Evolutionary conservation across 1,140 invertebrate species (phyloP).

Genomic region (Elysia chlorotica): DNA sequence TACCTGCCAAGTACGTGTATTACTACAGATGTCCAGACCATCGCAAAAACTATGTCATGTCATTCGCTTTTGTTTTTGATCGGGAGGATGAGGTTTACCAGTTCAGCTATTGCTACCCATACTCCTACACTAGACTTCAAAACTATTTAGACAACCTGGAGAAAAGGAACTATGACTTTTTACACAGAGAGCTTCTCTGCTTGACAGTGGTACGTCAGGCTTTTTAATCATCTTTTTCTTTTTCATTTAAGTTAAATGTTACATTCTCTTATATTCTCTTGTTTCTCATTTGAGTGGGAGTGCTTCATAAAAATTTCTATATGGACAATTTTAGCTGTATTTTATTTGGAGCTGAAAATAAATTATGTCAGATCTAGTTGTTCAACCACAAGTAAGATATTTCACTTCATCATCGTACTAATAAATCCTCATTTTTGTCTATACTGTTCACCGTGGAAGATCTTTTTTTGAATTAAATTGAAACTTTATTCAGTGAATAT

Average conservation of each 20-base stretch:
- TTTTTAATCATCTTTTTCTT: too few relatives aligned
- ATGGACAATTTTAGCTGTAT: too few relatives aligned
- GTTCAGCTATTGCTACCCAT: constrained; percentile 90
- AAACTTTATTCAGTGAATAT: too few relatives aligned
- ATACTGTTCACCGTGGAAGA: too few relatives aligned
- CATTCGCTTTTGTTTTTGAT: constrained; percentile 93
- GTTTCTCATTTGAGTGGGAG: background rate
- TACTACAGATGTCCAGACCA: constrained; percentile 92
- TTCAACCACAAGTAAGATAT: too few relatives aligned
- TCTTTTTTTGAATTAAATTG: too few relatives aligned
- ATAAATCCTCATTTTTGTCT: too few relatives aligned
- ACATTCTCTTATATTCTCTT: too few relatives aligned
- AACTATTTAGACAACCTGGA: constrained; percentile 82
- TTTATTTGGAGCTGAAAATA: too few relatives aligned
- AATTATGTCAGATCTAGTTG: too few relatives aligned
- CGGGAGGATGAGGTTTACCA: constrained; percentile 90
- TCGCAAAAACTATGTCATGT: constrained; percentile 89
- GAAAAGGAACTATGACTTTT: constrained; percentile 67
- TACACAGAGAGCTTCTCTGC: constrained; percentile 74
- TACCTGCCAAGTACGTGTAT: constrained; percentile 86
- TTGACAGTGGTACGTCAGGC: constrained; percentile 69
- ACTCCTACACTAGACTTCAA: constrained; percentile 89
- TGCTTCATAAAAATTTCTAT: background rate
- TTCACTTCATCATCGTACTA: too few relatives aligned
- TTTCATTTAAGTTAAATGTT: too few relatives aligned